Conservation (phyloP, 1,140 invertebrate species). For the Saccostrea glomerata region DNA sequence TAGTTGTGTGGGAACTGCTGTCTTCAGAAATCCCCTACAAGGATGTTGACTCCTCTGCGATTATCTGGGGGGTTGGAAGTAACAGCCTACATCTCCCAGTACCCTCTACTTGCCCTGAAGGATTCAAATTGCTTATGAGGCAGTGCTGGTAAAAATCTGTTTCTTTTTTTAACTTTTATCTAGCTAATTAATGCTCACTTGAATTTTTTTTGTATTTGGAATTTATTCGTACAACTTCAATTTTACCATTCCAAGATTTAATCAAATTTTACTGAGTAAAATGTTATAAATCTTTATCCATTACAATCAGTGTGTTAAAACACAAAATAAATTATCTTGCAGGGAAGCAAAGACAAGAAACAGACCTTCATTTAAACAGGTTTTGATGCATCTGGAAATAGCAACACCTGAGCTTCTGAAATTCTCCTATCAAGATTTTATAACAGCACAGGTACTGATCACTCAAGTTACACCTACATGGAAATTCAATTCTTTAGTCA, state of each 20-base stretch:
- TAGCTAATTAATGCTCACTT: too few relatives aligned
- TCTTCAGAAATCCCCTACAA: conserved; percentile 98
- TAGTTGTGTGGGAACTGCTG: conserved; percentile 97
- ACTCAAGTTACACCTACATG: not conserved
- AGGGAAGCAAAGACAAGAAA: conserved; percentile 92
- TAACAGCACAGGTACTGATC: conserved; percentile 76
- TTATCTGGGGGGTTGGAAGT: conserved; percentile 98
- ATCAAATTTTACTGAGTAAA: too few relatives aligned
- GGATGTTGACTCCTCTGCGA: conserved; percentile 96
- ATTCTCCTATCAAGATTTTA: conserved; percentile 84
- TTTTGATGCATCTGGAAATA: conserved; percentile 81
- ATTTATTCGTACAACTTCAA: too few relatives aligned
- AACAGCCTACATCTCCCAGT: conserved; percentile 94
- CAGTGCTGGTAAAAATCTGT: conserved; percentile 87
- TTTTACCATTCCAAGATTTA: too few relatives aligned
- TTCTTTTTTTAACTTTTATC: not conserved
- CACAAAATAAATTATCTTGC: conserved; percentile 41
- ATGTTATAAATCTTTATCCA: too few relatives aligned
- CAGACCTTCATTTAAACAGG: conserved; percentile 95
- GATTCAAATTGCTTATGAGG: conserved; percentile 88
- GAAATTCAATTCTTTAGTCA: not conserved
- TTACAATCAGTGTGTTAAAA: too few relatives aligned
- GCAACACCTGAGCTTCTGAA: conserved; percentile 77
- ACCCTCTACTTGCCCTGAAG: conserved; percentile 92
- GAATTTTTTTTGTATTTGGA: too few relatives aligned